These are phyloP conservation scores for Intellagama lesueurii DNA, from an alignment of 2,797 vertebrate genomes.

Conservation along the genomic window DNA sequence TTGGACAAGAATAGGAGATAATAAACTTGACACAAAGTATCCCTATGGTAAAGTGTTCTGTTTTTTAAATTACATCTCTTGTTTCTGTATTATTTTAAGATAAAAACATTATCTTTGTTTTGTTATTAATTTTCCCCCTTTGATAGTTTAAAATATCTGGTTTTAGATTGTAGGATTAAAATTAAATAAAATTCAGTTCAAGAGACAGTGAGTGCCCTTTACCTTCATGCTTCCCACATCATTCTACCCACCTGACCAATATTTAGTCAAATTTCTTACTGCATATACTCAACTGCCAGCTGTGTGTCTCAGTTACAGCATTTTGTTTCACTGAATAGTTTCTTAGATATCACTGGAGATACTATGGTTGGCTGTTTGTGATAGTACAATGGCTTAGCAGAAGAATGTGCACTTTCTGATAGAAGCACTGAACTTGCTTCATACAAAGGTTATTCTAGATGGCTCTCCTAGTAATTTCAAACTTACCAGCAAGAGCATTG, in stretches of 20 bases:
- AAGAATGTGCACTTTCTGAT: not conserved
- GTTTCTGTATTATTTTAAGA: not conserved
- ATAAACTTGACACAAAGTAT: slow-evolving; percentile 91
- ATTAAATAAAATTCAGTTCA: not conserved
- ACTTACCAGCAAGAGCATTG: too few relatives aligned
- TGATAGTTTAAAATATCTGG: not conserved
- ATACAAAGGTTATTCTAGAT: not conserved
- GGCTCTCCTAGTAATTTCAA: not conserved
- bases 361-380: not conserved
- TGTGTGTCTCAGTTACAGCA: too few relatives aligned
- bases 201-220: not conserved
- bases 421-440: not conserved
- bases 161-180: not conserved
- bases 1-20: slow-evolving; percentile 86
- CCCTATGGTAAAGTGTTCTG: slow-evolving; percentile 82
- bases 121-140: not conserved
- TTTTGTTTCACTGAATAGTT: not conserved
- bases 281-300: not conserved
- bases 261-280: not conserved
- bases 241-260: not conserved
- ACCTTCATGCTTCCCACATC: not conserved
- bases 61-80: not conserved
- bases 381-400: not conserved
- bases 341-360: not conserved
- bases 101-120: not conserved